A percentile compares a stretch with the other conserved stretches of the same genome.
Conservation (phyloP, 2,113 vertebrate species). For the Upupa epops region DNA sequence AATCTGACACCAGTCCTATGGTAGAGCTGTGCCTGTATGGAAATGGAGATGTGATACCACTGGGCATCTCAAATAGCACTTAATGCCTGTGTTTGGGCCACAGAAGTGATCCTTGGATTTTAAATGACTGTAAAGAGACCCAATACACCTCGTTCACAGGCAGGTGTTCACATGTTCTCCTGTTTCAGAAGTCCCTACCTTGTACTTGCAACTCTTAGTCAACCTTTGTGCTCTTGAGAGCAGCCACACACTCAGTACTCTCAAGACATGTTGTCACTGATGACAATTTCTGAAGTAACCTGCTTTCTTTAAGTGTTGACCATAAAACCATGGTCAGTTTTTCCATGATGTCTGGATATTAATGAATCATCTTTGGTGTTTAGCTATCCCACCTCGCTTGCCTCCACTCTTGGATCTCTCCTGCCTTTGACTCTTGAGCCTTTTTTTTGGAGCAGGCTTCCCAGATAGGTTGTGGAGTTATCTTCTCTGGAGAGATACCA, state of each 20-base stretch:
- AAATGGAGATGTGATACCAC: background rate
- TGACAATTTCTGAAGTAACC: background rate
- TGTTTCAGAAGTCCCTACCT: background rate
- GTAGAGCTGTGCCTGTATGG: background rate
- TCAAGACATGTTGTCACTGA: background rate
- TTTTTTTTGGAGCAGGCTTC: no score
- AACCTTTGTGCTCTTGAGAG: background rate
- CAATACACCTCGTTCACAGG: background rate
- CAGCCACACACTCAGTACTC: background rate
- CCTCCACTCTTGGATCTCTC: background rate
- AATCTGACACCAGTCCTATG: background rate
- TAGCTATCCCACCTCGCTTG: background rate
- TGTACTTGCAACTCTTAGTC: background rate
- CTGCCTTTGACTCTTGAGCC: background rate
- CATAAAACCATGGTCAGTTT: background rate
- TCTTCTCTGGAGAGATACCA: no score
- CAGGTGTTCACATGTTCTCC: background rate
- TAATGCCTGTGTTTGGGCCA: background rate
- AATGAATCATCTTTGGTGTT: background rate
- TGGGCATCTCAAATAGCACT: background rate
- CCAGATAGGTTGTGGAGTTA: no score
- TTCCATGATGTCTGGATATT: fast-evolving
- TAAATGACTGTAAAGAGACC: background rate
- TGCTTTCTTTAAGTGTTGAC: background rate
- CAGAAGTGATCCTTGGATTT: background rate